Base-by-base conservation (phyloP, 2,797 vertebrate genomes). In the Acipenser ruthenus region DNA sequence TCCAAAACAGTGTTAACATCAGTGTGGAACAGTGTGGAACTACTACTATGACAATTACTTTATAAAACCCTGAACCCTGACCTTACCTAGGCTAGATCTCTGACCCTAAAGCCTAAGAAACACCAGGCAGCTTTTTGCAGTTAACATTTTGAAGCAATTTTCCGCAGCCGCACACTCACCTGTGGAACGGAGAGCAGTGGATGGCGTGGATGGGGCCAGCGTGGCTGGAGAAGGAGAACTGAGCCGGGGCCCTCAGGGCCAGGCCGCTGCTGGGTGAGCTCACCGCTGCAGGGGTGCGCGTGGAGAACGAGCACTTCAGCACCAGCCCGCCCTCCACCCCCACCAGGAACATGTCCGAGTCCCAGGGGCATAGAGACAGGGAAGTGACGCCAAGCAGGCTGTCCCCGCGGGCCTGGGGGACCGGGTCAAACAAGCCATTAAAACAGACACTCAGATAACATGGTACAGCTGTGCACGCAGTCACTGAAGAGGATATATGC, bases 171-270 rank as follows among this genome's bases (percentile, higher is more conserved):
- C 15, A n/a, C 55, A 49, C 74, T 81, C 74, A 92, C 96, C 96
- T 94, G 86, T 98, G 96, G 83, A 96, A 99, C 12, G 96, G 96
- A 0, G 96, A 98, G 77, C 85, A 97, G 89, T 94, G 93, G 3
- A 98, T 82, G 0, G 92, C 90, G 80, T 96, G 93, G 13, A 98
- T 58, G 0, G 94, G 95, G 3, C 96, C 94, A 0, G 84, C 83
- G 0, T 85, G 79, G 0, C 83, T 85, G 6, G 85, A 80, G 77
- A 97, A 99, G 23, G 84, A 75, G n/a, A 99, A 88, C 50, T 92
- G 90, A 0, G 84, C 90, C 0, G 96, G 95, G 0, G 95, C 93
- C 67, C 77, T 84, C 5, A 89, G 87, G 0, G 83, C 72, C 66
- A 93, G 71, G 0, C 89, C 90, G 37, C 83, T 78, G 5, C 79